These are phyloP conservation scores for Amaurobius ferox DNA, from an alignment of 2,888 invertebrate species.

Conservation along the genomic window DNA sequence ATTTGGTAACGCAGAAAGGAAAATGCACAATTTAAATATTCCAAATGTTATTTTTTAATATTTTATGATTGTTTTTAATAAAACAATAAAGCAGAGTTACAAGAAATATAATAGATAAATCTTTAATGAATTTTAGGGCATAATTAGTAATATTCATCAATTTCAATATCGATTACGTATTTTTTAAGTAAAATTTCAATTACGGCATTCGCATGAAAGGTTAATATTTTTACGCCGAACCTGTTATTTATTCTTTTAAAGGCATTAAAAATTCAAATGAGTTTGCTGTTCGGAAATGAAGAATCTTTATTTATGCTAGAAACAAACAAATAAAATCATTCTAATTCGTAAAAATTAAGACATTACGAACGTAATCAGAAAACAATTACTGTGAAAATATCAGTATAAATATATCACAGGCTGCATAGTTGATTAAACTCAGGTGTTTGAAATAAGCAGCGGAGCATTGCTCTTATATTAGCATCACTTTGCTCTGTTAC, in stretches of 20 bases:
- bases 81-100: too few relatives aligned
- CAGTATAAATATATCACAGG: background rate
- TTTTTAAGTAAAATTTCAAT: background rate
- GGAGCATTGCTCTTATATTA: background rate
- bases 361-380: background rate
- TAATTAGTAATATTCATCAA: too few relatives aligned
- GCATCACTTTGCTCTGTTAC: background rate
- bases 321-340: background rate
- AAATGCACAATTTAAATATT: too few relatives aligned
- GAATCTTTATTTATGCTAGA: background rate
- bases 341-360: conserved; percentile 3
- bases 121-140: too few relatives aligned
- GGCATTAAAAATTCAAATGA: background rate
- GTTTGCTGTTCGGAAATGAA: background rate
- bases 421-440: background rate
- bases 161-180: too few relatives aligned
- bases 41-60: too few relatives aligned
- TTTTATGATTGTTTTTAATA: too few relatives aligned
- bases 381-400: conserved; percentile 4
- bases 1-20: too few relatives aligned
- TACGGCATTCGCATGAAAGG: background rate
- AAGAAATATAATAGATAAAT: too few relatives aligned
- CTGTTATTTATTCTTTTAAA: background rate
- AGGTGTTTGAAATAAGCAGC: background rate
- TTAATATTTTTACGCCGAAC: background rate